Base-by-base conservation (phyloP, 64 coral and sea anemone genomes). In the Astreopora myriophthalma region DNA sequence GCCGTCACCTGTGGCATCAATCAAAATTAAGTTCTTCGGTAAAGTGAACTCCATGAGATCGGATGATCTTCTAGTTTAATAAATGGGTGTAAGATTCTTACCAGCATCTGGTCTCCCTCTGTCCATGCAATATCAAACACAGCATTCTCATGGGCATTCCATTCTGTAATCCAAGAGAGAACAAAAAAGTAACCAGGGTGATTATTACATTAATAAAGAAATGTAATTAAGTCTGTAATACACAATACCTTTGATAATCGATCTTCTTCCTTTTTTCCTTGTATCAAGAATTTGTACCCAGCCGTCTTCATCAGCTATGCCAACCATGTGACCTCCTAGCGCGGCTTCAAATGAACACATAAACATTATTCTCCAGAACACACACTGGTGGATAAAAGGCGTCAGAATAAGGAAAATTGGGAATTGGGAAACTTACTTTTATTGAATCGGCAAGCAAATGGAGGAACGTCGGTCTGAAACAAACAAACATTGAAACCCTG, bases 61-160 rank as follows among this genome's bases (percentile, higher is more conserved):
- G n/a, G n/a, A n/a, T n/a, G n/a, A n/a, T 57, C 1, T 7, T 30
- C 30, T 17, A 67, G 44, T 63, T 35, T 31, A 55, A 6, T 34
- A 17, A 11, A 11, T 16, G 12, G 17, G 13, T 13, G 3, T 55
- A 16, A 13, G 12, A 0, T 3, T 84, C 94, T 93, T 88, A 99
- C 97, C 79, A 99, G 42, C 22, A 93, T 96, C 55, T 88, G 65
- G 39, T 99, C 90, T 64, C 85, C 69, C 20, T 90, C 31, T 87
- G 96, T 95, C 97, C 97, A 99, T 19, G 94, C 97, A 71, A 99
- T 85, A 70, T 99, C 97, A 91, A 99, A 99, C 70, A 99, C 93
- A 46, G 97, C 97, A 96, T 99, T 99, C 20, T 86, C 92, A 77
- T 99, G 97, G 38, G 97, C 97, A 39, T 77, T 87, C 97, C 97